phyloP scores from a whole-genome alignment of 1,140 invertebrate species.

The Yoshiicerus persimilis region DNA sequence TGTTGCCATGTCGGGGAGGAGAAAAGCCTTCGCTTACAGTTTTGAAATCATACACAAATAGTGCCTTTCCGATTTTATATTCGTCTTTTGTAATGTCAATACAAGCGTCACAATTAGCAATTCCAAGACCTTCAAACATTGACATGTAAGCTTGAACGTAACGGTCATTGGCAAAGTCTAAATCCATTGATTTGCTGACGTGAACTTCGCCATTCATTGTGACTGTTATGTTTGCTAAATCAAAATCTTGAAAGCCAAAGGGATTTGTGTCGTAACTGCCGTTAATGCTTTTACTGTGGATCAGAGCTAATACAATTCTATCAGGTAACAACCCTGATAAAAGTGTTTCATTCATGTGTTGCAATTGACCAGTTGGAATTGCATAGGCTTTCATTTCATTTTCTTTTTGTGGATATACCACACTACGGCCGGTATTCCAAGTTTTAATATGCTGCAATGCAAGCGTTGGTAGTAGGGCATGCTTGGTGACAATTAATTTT shows the following conservation, averaged over 20 bases:
- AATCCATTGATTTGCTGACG: neutral
- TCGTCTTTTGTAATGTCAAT: constrained; percentile 11
- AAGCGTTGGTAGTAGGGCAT: constrained; percentile 12
- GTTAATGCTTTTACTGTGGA: constrained; percentile 31
- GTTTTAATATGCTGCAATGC: constrained; percentile 27
- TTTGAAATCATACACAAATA: constrained; percentile 26
- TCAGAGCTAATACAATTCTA: constrained; percentile 31
- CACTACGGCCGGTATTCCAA: constrained; percentile 8
- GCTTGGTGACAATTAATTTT: constrained; percentile 34
- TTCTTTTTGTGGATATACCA: constrained; percentile 27
- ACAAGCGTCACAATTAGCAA: neutral
- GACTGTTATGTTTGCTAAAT: constrained; percentile 24
- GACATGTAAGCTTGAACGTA: constrained; percentile 28
- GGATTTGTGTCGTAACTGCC: constrained; percentile 36
- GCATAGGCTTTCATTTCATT: constrained; percentile 40
- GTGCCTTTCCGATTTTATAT: constrained; percentile 9
- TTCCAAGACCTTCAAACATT: constrained; percentile 32
- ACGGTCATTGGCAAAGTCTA: neutral
- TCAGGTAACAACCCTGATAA: constrained; percentile 40
- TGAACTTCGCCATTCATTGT: constrained; percentile 19
- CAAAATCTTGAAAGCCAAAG: constrained; percentile 32
- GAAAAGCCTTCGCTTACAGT: neutral
- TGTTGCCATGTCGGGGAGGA: constrained; percentile 17
- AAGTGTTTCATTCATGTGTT: constrained; percentile 41
- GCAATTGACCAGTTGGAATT: constrained; percentile 23